These are phyloP conservation scores for Pyrocoelia pectoralis DNA, from an alignment of 2,888 invertebrate genomes.

Conservation along the genomic window DNA sequence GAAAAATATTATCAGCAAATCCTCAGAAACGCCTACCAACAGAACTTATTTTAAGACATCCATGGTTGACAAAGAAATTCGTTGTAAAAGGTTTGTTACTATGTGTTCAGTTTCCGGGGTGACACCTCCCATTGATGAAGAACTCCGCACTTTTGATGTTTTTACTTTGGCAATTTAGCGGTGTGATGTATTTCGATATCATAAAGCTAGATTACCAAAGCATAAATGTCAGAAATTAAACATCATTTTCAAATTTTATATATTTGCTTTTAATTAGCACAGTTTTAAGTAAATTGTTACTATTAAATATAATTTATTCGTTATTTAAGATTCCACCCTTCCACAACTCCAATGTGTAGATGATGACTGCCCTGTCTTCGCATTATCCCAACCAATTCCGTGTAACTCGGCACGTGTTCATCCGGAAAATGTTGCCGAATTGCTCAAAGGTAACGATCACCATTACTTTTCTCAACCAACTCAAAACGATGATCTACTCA, in stretches of 20 bases:
- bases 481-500: constrained; percentile 80
- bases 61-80: constrained; percentile 71
- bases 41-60: constrained; percentile 74
- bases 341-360: background rate
- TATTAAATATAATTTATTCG: background rate
- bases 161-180: constrained; percentile 91
- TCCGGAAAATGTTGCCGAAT: constrained; percentile 46
- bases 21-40: constrained; percentile 73
- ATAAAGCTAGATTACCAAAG: constrained; percentile 97
- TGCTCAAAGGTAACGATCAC: constrained; percentile 50
- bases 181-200: constrained; percentile 78
- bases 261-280: background rate
- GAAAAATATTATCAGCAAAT: constrained; percentile 75
- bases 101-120: too few relatives aligned
- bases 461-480: constrained; percentile 87
- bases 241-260: background rate
- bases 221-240: constrained; percentile 63
- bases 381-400: constrained; percentile 59
- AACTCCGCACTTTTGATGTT: constrained; percentile 56
- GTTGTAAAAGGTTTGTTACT: constrained; percentile 57
- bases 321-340: background rate
- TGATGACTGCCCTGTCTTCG: constrained; percentile 20
- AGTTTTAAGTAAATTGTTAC: background rate
- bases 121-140: background rate
- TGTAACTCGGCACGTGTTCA: constrained; percentile 41